Conservation (phyloP, 1,140 invertebrate species). For the Euschistus heros region DNA sequence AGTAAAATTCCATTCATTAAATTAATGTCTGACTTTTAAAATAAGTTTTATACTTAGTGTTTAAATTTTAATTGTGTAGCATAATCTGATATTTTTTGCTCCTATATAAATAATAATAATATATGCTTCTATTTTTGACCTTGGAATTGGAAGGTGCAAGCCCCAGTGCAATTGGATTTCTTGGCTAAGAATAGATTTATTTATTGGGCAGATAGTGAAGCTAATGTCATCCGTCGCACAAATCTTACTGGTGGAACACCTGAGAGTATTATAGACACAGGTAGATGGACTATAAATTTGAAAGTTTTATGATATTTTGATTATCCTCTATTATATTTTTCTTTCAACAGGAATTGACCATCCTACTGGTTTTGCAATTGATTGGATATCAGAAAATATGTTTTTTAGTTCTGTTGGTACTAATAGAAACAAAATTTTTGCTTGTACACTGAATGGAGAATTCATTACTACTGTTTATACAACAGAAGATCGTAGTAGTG, state of each 20-base stretch:
- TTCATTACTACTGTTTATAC: constrained; percentile 42
- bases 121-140: too few species aligned
- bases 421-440: constrained; percentile 45
- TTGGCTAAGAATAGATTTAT: constrained; percentile 51
- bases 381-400: constrained; percentile 67
- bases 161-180: constrained; percentile 58
- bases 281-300: constrained; percentile 31
- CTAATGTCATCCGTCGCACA: constrained; percentile 61
- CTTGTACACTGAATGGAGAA: constrained; percentile 60
- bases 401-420: constrained; percentile 50
- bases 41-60: not conserved
- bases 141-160: constrained; percentile 38
- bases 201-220: constrained; percentile 67
- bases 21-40: not conserved
- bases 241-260: constrained; percentile 52
- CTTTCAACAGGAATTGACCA: constrained; percentile 40
- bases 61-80: constrained; percentile 32
- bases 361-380: constrained; percentile 51
- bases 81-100: too few species aligned
- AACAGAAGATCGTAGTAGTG: not conserved
- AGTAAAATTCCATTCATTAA: not conserved
- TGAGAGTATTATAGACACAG: constrained; percentile 63
- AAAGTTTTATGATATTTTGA: not conserved
- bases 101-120: too few species aligned
- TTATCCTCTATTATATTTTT: not conserved